phyloP scores from a whole-genome alignment of 2,888 invertebrate species.

The Junonia oenone region DNA sequence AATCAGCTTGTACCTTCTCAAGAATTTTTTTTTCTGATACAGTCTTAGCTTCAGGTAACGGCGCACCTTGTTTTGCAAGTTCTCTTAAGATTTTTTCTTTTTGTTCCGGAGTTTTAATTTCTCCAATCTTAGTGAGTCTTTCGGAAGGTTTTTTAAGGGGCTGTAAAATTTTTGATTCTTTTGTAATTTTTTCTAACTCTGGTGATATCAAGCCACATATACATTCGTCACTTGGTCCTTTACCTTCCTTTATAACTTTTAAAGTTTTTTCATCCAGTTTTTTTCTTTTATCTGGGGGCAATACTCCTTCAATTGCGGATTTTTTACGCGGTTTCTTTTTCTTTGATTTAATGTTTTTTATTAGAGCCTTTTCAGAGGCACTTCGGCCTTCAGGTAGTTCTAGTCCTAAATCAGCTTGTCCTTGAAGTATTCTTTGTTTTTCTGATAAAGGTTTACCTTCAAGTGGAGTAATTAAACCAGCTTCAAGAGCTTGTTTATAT shows the following conservation, averaged over 20 bases:
- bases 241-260: constrained; percentile 39
- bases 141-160: constrained; percentile 8
- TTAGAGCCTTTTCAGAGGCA: constrained; percentile 35
- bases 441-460: constrained; percentile 34
- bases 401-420: constrained; percentile 31
- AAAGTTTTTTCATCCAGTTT: constrained; percentile 34
- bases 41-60: constrained; percentile 32
- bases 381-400: constrained; percentile 38
- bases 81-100: constrained; percentile 37
- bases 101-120: constrained; percentile 33
- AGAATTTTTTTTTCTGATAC: constrained; percentile 32
- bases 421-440: constrained; percentile 37
- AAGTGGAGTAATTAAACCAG: constrained; percentile 36
- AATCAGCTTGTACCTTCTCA: constrained; percentile 27
- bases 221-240: constrained; percentile 43
- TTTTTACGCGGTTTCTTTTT: constrained; percentile 17
- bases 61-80: constrained; percentile 28
- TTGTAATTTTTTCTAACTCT: constrained; percentile 25
- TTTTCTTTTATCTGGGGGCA: constrained; percentile 27
- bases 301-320: background rate
- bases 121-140: constrained; percentile 36
- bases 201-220: constrained; percentile 38
- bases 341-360: constrained; percentile 30
- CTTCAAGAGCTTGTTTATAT: constrained; percentile 28
- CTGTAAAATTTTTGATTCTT: constrained; percentile 21